A percentile compares a stretch with the other conserved stretches of the same genome.
These are phyloP conservation scores for Agonopterix heracliana DNA, from an alignment of 2,888 invertebrate genomes.

Conservation along the genomic window DNA sequence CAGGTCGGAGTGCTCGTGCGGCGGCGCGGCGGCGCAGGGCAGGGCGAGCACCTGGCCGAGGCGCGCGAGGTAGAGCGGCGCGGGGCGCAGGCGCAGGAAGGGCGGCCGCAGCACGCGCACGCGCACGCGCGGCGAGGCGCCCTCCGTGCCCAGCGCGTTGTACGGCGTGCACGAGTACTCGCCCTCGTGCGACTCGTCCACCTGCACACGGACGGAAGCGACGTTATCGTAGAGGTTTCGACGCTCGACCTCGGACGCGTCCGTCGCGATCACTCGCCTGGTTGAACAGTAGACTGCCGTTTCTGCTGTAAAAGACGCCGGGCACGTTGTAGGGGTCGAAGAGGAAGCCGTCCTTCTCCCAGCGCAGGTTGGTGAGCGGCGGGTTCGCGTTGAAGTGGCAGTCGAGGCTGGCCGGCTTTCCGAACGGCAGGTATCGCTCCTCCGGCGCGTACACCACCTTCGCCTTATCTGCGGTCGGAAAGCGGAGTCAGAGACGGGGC, in stretches of 20 bases:
- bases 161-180: conserved; percentile 94
- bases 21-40: conserved; percentile 87
- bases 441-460: conserved; percentile 92
- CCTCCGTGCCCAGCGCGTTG: conserved; percentile 90
- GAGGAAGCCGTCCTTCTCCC: conserved; percentile 95
- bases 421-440: conserved; percentile 89
- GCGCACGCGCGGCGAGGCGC: conserved; percentile 88
- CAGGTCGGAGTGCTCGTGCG: conserved; percentile 37
- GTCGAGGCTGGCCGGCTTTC: conserved; percentile 88
- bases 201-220: conserved; percentile 42
- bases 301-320: conserved; percentile 89
- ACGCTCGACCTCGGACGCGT: no score
- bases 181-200: conserved; percentile 90
- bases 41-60: conserved; percentile 87
- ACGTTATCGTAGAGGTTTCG: no score
- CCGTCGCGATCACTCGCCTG: conserved; percentile 55
- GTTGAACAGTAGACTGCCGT: conserved; percentile 89
- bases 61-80: conserved; percentile 88
- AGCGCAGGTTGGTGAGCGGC: conserved; percentile 89
- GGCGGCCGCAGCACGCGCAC: conserved; percentile 92
- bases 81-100: conserved; percentile 86
- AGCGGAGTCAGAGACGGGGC: not conserved
- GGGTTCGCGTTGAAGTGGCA: conserved; percentile 96
- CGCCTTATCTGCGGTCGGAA: conserved; percentile 83
- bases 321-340: conserved; percentile 93